Conservation (phyloP, 2,888 invertebrate genomes). For the Tethea ocularis region DNA sequence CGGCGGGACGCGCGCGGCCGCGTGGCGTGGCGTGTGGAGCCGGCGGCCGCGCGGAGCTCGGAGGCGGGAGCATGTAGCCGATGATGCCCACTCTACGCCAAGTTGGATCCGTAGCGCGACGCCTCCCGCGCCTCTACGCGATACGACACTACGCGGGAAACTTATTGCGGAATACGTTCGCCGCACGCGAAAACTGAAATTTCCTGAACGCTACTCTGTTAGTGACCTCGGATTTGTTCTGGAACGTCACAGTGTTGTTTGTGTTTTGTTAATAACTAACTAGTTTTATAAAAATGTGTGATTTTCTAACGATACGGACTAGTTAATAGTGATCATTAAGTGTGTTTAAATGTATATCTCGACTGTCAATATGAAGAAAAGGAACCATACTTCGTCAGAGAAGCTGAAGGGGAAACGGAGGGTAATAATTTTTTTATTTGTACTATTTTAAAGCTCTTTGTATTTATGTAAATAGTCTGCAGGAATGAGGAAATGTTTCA, state of each 20-base stretch:
- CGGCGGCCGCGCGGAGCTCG: conserved; percentile 33
- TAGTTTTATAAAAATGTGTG: neutral
- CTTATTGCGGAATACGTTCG: conserved; percentile 5
- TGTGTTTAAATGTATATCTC: conserved; percentile 14
- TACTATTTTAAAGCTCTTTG: conserved; percentile 10
- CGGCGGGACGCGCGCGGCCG: conserved; percentile 44
- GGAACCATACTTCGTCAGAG: conserved; percentile 56
- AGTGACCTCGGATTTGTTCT: conserved; percentile 7
- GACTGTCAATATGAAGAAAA: conserved; percentile 53
- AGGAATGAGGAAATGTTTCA: conserved; percentile 6
- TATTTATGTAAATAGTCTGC: neutral
- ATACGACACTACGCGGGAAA: conserved; percentile 37
- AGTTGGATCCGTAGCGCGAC: conserved; percentile 64
- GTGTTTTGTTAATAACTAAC: neutral
- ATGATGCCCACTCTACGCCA: conserved; percentile 64
- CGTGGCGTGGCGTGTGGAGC: conserved; percentile 24
- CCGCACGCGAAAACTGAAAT: conserved; percentile 13
- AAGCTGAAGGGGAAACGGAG: conserved; percentile 65
- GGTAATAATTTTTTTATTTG: conserved; percentile 54
- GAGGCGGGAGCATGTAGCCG: conserved; percentile 60
- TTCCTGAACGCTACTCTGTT: neutral
- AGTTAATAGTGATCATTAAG: conserved; percentile 3
- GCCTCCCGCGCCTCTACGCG: conserved; percentile 47
- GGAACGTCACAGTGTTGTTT: neutral
- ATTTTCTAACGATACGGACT: neutral